These are phyloP conservation scores for Ophion ventricosus DNA, from an alignment of 2,888 invertebrate species.

Conservation along the genomic window DNA sequence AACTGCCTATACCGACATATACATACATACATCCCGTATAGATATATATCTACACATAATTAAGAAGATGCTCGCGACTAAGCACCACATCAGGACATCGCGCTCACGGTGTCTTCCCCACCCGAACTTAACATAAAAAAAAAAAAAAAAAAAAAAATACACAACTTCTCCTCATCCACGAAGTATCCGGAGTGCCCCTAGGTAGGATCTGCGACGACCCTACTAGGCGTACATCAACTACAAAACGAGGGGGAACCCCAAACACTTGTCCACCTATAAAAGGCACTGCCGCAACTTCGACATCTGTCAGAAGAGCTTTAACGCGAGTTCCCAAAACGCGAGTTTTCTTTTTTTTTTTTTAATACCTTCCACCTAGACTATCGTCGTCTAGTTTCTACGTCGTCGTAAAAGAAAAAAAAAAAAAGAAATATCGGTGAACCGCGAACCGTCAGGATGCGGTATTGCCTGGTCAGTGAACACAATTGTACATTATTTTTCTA, in stretches of 20 bases:
- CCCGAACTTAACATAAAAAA: slow-evolving; percentile 32
- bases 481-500: slow-evolving; percentile 16
- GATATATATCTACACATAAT: background rate
- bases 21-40: slow-evolving; percentile 11
- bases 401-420: slow-evolving; percentile 6
- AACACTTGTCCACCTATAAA: slow-evolving; percentile 75
- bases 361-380: background rate
- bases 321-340: slow-evolving; percentile 47
- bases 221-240: slow-evolving; percentile 53
- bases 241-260: slow-evolving; percentile 62
- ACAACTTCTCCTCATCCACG: slow-evolving; percentile 59
- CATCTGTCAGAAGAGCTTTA: slow-evolving; percentile 76
- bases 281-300: slow-evolving; percentile 72
- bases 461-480: slow-evolving; percentile 63
- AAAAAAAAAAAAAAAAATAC: slow-evolving; percentile 40
- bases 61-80: slow-evolving; percentile 30
- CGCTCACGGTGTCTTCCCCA: slow-evolving; percentile 47
- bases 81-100: slow-evolving; percentile 11
- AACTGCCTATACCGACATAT: background rate
- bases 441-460: slow-evolving; percentile 58
- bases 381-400: background rate
- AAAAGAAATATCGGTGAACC: slow-evolving; percentile 46
- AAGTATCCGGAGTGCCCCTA: slow-evolving; percentile 40
- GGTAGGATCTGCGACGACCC: slow-evolving; percentile 53
- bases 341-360: slow-evolving; percentile 21